Conservation (phyloP, 1,140 invertebrate species). For the Drosophila sturtevanti region DNA sequence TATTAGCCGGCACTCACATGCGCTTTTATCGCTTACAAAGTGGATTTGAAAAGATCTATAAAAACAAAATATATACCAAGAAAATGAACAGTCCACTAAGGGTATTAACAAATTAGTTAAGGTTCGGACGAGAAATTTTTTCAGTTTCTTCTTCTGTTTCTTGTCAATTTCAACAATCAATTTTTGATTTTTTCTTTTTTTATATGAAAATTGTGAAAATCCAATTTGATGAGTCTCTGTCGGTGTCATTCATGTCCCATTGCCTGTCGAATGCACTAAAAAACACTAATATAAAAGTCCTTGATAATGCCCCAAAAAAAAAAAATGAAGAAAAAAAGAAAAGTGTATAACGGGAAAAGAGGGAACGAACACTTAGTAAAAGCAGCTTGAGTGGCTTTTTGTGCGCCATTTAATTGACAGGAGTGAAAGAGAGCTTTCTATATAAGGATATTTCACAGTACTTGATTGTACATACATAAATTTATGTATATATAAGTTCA, state of each 20-base stretch:
- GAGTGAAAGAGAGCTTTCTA: not conserved
- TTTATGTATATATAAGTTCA: no score
- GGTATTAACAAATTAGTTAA: slow-evolving; percentile 9
- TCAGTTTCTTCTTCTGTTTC: not conserved
- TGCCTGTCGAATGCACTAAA: slow-evolving; percentile 45
- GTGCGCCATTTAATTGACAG: slow-evolving; percentile 34
- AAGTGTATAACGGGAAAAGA: not conserved
- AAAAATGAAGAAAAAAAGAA: not conserved
- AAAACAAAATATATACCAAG: slow-evolving; percentile 19
- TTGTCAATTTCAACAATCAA: not conserved
- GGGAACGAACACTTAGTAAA: slow-evolving; percentile 13
- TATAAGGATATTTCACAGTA: not conserved
- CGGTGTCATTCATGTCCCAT: slow-evolving; percentile 24
- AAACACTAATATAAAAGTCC: slow-evolving; percentile 40
- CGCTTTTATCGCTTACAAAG: slow-evolving; percentile 74
- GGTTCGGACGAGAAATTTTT: slow-evolving; percentile 8
- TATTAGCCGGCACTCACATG: slow-evolving; percentile 74
- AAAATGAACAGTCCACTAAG: slow-evolving; percentile 1
- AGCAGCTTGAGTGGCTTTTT: slow-evolving; percentile 41
- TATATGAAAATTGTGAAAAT: not conserved
- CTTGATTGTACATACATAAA: no score
- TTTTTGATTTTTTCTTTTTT: not conserved
- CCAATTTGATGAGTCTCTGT: not conserved
- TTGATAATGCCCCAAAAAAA: slow-evolving; percentile 33
- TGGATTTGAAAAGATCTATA: slow-evolving; percentile 63